Evolutionary conservation across 2,113 vertebrate genomes (phyloP).

Genomic region (Crotalus helleri): DNA sequence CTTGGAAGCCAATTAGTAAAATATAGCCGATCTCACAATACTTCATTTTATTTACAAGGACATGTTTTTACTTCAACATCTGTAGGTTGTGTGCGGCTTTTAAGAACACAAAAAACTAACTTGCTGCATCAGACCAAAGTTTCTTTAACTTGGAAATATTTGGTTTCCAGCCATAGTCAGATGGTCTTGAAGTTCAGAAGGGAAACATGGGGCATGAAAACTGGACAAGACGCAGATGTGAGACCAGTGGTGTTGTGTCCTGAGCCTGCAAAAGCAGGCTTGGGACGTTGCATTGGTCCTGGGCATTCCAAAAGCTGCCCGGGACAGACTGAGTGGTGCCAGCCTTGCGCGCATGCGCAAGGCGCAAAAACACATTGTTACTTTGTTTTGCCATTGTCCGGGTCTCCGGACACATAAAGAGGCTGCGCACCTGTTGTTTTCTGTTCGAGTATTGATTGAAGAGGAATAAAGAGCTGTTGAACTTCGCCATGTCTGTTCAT

Average conservation of each 20-base stretch:
- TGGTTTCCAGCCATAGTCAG: not conserved
- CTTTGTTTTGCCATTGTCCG: too few species aligned
- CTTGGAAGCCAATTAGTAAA: slow-evolving; percentile 51
- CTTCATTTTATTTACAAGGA: slow-evolving; percentile 63
- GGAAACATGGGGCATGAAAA: not conserved
- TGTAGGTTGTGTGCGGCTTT: slow-evolving; percentile 8
- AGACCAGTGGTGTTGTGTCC: not conserved
- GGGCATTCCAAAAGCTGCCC: too few species aligned
- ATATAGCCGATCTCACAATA: slow-evolving; percentile 46
- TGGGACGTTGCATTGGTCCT: too few species aligned
- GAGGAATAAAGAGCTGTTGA: too few species aligned
- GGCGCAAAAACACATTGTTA: too few species aligned
- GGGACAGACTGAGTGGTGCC: too few species aligned
- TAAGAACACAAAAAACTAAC: not conserved
- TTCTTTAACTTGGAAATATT: not conserved
- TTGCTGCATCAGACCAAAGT: not conserved
- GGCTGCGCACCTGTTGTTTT: too few species aligned
- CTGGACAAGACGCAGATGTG: not conserved
- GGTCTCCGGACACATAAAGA: too few species aligned
- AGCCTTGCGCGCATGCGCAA: too few species aligned
- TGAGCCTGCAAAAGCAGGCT: too few species aligned
- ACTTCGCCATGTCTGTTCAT: too few species aligned
- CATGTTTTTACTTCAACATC: slow-evolving; percentile 45
- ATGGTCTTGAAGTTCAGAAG: not conserved
- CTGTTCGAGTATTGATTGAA: too few species aligned